Conservation (phyloP, 2,797 vertebrate genomes). For the Otus scops region DNA sequence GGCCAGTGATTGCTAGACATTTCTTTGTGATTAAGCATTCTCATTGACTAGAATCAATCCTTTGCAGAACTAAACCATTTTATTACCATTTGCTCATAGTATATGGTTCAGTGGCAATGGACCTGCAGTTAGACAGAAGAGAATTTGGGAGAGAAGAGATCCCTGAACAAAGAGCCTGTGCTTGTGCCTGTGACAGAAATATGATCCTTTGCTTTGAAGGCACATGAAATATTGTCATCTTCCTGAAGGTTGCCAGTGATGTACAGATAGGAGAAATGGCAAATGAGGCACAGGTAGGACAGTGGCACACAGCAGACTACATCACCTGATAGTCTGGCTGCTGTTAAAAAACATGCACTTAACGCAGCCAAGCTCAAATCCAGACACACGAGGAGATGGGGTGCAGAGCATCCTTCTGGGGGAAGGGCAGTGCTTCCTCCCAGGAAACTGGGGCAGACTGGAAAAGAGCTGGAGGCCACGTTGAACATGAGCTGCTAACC, state of each 20-base stretch:
- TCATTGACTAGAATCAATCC: background rate
- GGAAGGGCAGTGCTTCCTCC: background rate
- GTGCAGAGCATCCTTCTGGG: background rate
- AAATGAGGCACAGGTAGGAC: background rate
- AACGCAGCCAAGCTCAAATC: background rate
- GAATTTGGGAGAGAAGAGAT: background rate
- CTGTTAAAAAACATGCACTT: background rate
- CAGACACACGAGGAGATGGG: background rate
- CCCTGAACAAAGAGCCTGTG: background rate
- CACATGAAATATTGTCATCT: background rate
- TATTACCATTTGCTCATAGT: background rate
- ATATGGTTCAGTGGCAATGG: background rate
- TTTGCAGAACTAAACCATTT: background rate
- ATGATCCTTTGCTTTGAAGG: background rate
- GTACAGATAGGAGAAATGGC: background rate
- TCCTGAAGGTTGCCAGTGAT: background rate
- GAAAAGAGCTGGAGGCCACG: background rate
- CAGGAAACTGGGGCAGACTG: slow-evolving; percentile 1
- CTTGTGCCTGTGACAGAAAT: background rate
- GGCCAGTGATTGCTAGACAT: background rate
- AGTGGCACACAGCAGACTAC: background rate
- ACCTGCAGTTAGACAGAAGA: background rate
- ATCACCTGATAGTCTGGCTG: background rate
- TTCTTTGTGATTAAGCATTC: background rate
- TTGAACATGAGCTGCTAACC: background rate